A percentile compares a stretch with the other conserved stretches of the same genome.
phyloP scores from a whole-genome alignment of 2,797 vertebrate genomes.

The Eurystomus glaucurus region DNA sequence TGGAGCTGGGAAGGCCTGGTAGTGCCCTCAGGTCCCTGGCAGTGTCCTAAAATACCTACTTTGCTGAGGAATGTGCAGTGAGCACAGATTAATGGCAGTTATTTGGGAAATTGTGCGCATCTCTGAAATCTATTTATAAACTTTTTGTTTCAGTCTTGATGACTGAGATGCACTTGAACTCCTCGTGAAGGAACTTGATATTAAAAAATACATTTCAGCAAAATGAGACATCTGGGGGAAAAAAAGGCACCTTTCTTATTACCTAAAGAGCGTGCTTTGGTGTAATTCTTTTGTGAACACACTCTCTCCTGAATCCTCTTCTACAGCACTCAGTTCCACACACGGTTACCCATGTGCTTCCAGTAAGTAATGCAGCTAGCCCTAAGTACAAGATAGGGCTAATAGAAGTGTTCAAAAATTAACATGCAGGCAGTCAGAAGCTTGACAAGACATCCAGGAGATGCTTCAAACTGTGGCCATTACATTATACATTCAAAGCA shows the following conservation, averaged over 20 bases:
- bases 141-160: neutral
- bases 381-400: neutral
- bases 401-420: neutral
- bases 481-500: neutral
- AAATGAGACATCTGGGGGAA: neutral
- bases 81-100: neutral
- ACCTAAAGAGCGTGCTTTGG: neutral
- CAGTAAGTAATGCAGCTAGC: neutral
- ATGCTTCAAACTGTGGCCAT: neutral
- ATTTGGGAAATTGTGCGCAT: neutral
- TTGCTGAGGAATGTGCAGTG: neutral
- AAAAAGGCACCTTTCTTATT: neutral
- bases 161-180: neutral
- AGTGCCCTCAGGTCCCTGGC: accelerated
- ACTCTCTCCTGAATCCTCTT: neutral
- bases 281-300: neutral
- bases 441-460: neutral
- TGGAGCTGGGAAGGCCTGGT: neutral
- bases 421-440: neutral
- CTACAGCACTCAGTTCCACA: neutral
- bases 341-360: accelerated
- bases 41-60: neutral
- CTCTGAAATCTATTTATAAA: neutral
- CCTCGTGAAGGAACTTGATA: neutral
- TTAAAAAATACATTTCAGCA: neutral